phyloP scores from a whole-genome alignment of 2,888 invertebrate genomes.

The Caenorhabditis uteleia region DNA sequence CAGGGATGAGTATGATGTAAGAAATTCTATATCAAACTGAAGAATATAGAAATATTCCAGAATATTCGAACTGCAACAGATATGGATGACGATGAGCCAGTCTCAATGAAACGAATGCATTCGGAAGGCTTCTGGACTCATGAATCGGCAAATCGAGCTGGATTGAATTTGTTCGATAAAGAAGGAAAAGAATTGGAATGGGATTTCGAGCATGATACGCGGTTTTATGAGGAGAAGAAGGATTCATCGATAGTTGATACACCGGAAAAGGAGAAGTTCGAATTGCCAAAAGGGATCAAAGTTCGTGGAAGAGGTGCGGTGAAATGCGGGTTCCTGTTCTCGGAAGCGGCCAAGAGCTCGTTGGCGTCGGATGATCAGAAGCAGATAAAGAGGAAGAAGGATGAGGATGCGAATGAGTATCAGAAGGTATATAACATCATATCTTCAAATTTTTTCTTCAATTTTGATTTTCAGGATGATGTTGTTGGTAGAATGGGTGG shows the following conservation, averaged over 20 bases:
- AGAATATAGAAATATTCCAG: not conserved
- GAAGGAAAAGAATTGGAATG: conserved; percentile 64
- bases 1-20: conserved; percentile 36
- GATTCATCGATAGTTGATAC: conserved; percentile 11
- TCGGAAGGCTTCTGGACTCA: conserved; percentile 34
- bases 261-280: conserved; percentile 18
- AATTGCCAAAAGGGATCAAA: conserved; percentile 34
- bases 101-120: conserved; percentile 1
- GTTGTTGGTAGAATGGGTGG: too few species aligned
- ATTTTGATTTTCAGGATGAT: conserved; percentile 5
- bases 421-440: conserved; percentile 8
- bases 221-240: conserved; percentile 42
- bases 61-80: not conserved
- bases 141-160: conserved; percentile 50
- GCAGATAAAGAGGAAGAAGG: conserved; percentile 8
- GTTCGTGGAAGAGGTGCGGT: conserved; percentile 45
- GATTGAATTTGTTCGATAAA: conserved; percentile 63
- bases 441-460: not conserved
- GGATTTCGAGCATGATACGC: conserved; percentile 68
- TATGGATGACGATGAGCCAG: not conserved
- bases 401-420: conserved; percentile 7
- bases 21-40: not conserved
- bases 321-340: conserved; percentile 35
- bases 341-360: too few species aligned
- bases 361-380: conserved; percentile 23